Base-by-base conservation (phyloP, 2,113 vertebrate genomes). In the Paratilapia polleni region DNA sequence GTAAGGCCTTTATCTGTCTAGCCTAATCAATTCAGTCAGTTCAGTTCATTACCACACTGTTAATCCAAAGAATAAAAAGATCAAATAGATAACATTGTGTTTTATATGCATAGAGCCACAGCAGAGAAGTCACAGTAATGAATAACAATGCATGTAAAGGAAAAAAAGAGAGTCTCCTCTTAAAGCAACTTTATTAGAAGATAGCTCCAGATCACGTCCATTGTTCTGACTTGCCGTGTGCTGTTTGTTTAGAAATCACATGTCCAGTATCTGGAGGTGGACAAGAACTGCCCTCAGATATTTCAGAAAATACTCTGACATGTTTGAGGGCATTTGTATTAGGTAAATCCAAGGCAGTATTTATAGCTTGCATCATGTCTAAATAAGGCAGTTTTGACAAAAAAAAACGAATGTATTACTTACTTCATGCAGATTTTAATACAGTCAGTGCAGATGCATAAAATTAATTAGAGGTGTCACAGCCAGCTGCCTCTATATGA, bases 41-140 rank as follows among this genome's bases (percentile, higher is more conserved):
- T 80, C 57, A 47, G 17, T 60, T 77, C 2, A 83, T 28, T 64
- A 52, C 28, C 70, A 74, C 57, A 31, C 28, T 66, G 4, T 1
- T 20, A 13, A 5, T 31, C 57, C 3, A 2, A 59, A 77, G 49
- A 73, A 17, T 8, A 62, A 80, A 61, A n/a, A 68, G 52, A 85
- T 81, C 24, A 79, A 58, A 68, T 26, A 6, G 66, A 73, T 49
- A 70, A 70, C 31, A 52, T 0, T 0, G 19, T 34, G 20, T 66
- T 83, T 85, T 52, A 74, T 82, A 54, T 78, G 62, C 76, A 49
- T 14, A 24, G 31, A 28, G 36, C 26, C 26, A 80, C 64, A 47
- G 60, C 9, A 2, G 78, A 74, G 26, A 74, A 83, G 59, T 66
- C n/a, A 17, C 26, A 19, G 41, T 36, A 22, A 78, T 70, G 60